Evolutionary conservation across 2,113 vertebrate species (phyloP).

Genomic region (Strix uralensis): DNA sequence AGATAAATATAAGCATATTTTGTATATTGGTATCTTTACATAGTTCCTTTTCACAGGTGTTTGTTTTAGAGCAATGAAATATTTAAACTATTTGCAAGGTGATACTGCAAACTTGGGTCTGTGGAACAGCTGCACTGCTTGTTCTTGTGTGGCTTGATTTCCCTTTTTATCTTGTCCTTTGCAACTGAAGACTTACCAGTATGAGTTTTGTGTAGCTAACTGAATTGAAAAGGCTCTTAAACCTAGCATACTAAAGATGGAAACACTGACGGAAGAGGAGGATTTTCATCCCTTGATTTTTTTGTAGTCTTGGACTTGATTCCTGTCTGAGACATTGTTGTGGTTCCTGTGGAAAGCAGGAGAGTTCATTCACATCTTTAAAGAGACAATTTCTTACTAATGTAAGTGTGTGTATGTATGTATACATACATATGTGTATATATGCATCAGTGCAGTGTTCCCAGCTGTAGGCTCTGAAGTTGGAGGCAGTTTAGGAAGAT

Average conservation of each 20-base stretch:
- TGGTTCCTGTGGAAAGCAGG: not conserved
- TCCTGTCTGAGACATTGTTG: not conserved
- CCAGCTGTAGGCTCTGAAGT: not conserved
- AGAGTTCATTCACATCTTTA: not conserved
- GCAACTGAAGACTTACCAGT: slow-evolving; percentile 15
- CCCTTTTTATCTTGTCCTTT: slow-evolving; percentile 61
- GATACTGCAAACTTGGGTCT: slow-evolving; percentile 48
- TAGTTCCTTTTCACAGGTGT: not conserved
- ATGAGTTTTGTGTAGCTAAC: not conserved
- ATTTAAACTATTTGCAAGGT: slow-evolving; percentile 68
- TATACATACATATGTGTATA: not conserved
- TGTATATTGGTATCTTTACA: not conserved
- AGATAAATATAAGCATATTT: not conserved
- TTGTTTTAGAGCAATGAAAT: slow-evolving; percentile 67
- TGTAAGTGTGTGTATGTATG: not conserved
- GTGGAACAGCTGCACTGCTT: slow-evolving; percentile 59
- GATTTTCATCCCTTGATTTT: not conserved
- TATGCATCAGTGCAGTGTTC: not conserved
- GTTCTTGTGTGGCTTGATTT: slow-evolving; percentile 51
- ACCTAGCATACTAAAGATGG: not conserved
- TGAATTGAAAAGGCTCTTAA: slow-evolving; percentile 2
- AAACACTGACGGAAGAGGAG: not conserved
- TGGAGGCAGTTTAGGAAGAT: not conserved
- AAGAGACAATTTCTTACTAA: not conserved
- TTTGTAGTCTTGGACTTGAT: not conserved